Conservation (phyloP, 2,113 vertebrate species). For the Ardeotis arabs region DNA sequence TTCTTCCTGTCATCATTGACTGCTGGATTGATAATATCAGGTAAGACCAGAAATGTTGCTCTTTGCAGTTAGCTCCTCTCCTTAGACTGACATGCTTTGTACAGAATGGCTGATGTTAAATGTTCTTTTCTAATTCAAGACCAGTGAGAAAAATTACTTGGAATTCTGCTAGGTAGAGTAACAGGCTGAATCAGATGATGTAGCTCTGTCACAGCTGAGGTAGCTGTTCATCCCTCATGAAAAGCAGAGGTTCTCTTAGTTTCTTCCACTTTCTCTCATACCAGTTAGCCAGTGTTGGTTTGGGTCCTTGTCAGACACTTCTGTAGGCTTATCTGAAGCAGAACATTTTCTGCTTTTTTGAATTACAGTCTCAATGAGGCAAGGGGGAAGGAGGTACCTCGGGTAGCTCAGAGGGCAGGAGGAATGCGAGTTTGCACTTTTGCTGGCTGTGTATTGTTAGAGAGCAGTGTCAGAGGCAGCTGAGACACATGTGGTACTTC, state of each 20-base stretch:
- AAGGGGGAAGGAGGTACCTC: neutral
- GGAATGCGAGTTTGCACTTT: neutral
- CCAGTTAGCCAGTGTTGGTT: neutral
- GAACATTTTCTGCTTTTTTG: neutral
- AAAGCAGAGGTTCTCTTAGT: neutral
- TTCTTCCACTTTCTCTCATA: neutral
- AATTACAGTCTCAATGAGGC: neutral
- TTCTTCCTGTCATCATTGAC: constrained; percentile 93
- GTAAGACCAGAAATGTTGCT: constrained; percentile 64
- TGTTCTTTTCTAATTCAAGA: neutral
- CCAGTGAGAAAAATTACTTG: neutral
- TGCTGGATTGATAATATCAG: constrained; percentile 99
- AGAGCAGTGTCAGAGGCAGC: neutral
- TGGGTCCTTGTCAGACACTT: neutral
- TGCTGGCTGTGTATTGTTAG: neutral
- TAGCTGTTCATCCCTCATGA: neutral
- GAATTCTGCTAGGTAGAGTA: neutral
- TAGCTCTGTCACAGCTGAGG: neutral
- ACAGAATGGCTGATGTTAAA: neutral
- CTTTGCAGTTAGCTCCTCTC: neutral
- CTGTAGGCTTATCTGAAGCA: neutral
- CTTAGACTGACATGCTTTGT: neutral
- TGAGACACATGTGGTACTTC: neutral
- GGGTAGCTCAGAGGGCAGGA: neutral
- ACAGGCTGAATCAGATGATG: neutral